phyloP scores from a whole-genome alignment of 1,140 invertebrate species.

The Trichomalopsis sarcophagae region DNA sequence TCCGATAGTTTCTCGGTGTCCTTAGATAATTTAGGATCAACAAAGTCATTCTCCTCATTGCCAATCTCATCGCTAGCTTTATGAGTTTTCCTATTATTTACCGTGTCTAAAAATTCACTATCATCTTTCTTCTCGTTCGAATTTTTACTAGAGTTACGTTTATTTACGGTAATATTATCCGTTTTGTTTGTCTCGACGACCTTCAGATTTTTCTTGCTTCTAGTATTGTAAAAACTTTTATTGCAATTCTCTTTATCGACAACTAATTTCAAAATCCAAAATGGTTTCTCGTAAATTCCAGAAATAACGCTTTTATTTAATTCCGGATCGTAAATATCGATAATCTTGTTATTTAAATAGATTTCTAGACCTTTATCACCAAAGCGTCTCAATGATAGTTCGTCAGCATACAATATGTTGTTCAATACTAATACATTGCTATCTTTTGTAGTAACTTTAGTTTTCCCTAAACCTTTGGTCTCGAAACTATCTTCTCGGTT shows the following conservation, averaged over 20 bases:
- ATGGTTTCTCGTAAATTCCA: too few species aligned
- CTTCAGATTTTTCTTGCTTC: background rate
- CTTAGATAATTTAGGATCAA: background rate
- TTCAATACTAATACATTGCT: background rate
- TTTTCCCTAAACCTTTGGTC: background rate
- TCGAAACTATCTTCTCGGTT: too few species aligned
- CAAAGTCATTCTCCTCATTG: background rate
- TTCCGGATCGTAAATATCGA: too few species aligned
- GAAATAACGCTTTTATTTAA: too few species aligned
- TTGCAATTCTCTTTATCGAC: background rate
- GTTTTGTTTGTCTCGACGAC: background rate
- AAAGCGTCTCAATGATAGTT: too few species aligned
- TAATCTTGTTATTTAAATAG: too few species aligned
- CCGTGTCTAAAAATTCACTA: background rate
- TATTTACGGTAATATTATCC: background rate
- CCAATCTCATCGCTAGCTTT: background rate
- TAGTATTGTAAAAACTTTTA: background rate
- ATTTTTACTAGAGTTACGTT: background rate
- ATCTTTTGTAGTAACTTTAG: background rate
- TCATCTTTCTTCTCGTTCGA: background rate
- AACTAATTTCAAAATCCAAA: background rate
- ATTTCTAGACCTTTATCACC: too few species aligned
- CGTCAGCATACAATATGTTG: background rate
- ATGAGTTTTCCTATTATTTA: background rate
- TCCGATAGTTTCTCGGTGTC: background rate